Percentiles rank a stretch among this genome's conserved stretches.
These are phyloP conservation scores for Acanthosoma haemorrhoidale DNA, from an alignment of 2,888 invertebrate genomes.

Conservation along the genomic window DNA sequence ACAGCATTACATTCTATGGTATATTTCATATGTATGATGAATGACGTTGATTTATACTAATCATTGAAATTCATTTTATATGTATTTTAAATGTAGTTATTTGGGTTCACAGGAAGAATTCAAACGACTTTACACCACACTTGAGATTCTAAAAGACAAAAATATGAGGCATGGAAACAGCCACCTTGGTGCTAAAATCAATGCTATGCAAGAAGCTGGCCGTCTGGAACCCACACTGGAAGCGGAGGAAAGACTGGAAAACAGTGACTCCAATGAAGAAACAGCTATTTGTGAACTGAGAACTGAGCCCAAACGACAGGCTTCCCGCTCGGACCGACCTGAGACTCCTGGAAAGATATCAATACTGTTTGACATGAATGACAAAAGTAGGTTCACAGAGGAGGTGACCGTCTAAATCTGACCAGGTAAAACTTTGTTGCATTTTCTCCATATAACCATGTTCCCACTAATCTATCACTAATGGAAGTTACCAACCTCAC, in stretches of 20 bases:
- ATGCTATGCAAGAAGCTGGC: conserved; percentile 77
- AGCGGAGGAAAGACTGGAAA: conserved; percentile 29
- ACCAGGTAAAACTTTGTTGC: neutral
- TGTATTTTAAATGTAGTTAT: neutral
- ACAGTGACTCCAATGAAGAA: neutral
- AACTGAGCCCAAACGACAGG: neutral
- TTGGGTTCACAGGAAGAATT: conserved; percentile 65
- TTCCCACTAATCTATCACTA: too few species aligned
- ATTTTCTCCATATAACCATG: too few species aligned
- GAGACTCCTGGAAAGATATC: conserved; percentile 21
- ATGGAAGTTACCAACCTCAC: too few species aligned
- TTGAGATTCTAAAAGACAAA: conserved; percentile 73
- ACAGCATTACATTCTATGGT: too few species aligned
- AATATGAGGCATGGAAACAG: conserved; percentile 69
- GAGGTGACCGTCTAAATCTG: conserved; percentile 64
- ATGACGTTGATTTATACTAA: neutral
- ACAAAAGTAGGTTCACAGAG: conserved; percentile 73
- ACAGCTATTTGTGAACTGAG: neutral
- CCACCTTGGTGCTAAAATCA: conserved; percentile 66
- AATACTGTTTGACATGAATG: conserved; percentile 72
- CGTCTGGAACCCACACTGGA: conserved; percentile 43
- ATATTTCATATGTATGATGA: neutral
- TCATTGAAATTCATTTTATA: neutral
- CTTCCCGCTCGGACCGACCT: neutral
- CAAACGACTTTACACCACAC: conserved; percentile 68